These are phyloP conservation scores for Siniperca knerii DNA, from an alignment of 2,113 vertebrate species.

Conservation along the genomic window DNA sequence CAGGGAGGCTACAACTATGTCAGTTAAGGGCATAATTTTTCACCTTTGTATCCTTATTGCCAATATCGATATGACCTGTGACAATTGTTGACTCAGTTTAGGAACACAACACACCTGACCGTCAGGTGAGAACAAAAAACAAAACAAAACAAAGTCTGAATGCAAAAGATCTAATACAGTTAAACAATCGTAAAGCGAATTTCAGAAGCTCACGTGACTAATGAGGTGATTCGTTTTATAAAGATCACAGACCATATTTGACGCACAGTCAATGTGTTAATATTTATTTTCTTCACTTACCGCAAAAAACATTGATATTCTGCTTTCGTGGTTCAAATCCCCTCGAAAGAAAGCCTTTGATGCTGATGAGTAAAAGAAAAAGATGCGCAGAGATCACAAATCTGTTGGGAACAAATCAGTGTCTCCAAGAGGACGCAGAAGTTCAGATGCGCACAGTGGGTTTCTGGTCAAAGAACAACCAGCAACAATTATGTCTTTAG, in stretches of 20 bases:
- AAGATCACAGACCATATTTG: neutral
- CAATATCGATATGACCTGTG: neutral
- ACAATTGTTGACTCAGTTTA: neutral
- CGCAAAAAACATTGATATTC: neutral
- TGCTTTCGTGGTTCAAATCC: neutral
- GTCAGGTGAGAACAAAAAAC: neutral
- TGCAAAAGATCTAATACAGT: neutral
- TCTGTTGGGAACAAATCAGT: neutral
- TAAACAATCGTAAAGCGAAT: neutral
- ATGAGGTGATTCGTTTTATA: neutral
- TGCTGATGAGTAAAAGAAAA: neutral
- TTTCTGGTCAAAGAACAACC: neutral
- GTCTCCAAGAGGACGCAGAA: neutral
- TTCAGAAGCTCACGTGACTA: neutral
- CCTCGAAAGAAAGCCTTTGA: neutral
- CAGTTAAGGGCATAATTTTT: neutral
- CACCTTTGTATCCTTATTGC: neutral
- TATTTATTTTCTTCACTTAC: constrained; percentile 19
- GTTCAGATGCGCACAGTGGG: neutral
- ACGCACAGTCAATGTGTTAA: neutral
- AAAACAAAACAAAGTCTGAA: neutral
- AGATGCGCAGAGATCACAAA: neutral
- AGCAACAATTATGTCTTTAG: too few species aligned
- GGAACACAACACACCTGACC: neutral
- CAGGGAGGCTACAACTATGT: neutral